These are phyloP conservation scores for Sycophaga agraensis DNA, from an alignment of 1,140 invertebrate species.

Conservation along the genomic window DNA sequence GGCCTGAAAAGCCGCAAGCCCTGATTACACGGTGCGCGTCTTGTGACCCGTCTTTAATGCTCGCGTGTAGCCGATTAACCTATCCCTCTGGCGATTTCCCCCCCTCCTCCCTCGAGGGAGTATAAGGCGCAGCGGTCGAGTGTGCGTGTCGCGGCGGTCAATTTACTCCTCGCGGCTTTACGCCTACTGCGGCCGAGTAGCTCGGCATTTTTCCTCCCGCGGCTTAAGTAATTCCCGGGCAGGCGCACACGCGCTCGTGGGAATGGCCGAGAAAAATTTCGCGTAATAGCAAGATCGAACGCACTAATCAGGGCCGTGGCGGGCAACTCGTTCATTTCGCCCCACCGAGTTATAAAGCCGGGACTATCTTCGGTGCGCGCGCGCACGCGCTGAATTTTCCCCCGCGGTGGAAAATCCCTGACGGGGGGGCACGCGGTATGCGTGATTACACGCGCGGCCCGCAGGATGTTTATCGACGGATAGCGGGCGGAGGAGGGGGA, in stretches of 20 bases:
- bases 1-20: slow-evolving; percentile 10
- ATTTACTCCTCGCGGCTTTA: not conserved
- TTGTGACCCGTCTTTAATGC: not conserved
- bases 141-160: slow-evolving; percentile 2
- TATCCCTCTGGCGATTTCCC: not conserved
- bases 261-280: slow-evolving; percentile 20
- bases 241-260: not conserved
- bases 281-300: slow-evolving; percentile 23
- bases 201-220: not conserved
- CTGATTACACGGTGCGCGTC: not conserved
- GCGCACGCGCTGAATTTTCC: too few species aligned
- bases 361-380: too few species aligned
- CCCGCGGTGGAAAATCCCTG: too few species aligned
- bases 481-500: not conserved
- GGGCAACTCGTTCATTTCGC: too few species aligned
- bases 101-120: too few species aligned
- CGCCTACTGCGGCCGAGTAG: not conserved
- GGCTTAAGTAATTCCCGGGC: not conserved
- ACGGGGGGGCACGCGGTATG: too few species aligned
- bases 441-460: too few species aligned
- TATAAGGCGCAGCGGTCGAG: not conserved
- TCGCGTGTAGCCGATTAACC: slow-evolving; percentile 10
- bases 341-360: too few species aligned
- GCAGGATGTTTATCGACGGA: not conserved
- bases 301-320: slow-evolving; percentile 13